A percentile compares a stretch with the other conserved stretches of the same genome.
These are phyloP conservation scores for Mylabris sibirica DNA, from an alignment of 2,888 invertebrate species.

Conservation along the genomic window DNA sequence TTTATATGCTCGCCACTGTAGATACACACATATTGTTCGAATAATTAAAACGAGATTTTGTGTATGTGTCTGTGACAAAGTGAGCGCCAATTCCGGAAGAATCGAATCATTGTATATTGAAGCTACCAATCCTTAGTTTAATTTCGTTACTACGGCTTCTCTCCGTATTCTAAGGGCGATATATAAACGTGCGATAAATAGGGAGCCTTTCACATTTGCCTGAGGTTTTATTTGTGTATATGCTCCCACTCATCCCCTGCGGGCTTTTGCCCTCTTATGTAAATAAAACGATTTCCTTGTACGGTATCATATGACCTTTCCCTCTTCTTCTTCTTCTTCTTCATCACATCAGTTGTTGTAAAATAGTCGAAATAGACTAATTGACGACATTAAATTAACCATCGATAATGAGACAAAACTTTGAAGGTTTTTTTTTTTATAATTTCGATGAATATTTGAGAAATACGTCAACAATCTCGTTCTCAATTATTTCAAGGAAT, in stretches of 20 bases:
- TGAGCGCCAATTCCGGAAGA: neutral
- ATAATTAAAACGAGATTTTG: too few relatives aligned
- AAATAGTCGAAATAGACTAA: neutral
- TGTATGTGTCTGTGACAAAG: too few relatives aligned
- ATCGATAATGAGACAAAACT: neutral
- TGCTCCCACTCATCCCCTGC: conserved; percentile 14
- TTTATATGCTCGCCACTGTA: too few relatives aligned
- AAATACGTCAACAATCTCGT: conserved; percentile 5
- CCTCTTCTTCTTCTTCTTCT: neutral
- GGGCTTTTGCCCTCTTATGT: conserved; percentile 46
- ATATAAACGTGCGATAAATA: conserved; percentile 7
- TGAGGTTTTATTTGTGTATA: conserved; percentile 1
- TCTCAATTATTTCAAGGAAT: conserved; percentile 19
- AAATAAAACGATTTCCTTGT: conserved; percentile 58
- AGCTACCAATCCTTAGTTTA: conserved; percentile 7
- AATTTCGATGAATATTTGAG: neutral
- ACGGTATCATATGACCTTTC: conserved; percentile 48
- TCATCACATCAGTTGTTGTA: neutral
- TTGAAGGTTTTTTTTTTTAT: neutral
- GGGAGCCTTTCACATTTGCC: neutral
- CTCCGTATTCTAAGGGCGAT: neutral
- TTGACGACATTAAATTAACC: conserved; percentile 8
- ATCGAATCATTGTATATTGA: neutral
- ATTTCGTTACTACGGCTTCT: conserved; percentile 4
- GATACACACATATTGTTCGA: too few relatives aligned